Conservation (phyloP, 2,797 vertebrate species). For the Urocyon cinereoargenteus region DNA sequence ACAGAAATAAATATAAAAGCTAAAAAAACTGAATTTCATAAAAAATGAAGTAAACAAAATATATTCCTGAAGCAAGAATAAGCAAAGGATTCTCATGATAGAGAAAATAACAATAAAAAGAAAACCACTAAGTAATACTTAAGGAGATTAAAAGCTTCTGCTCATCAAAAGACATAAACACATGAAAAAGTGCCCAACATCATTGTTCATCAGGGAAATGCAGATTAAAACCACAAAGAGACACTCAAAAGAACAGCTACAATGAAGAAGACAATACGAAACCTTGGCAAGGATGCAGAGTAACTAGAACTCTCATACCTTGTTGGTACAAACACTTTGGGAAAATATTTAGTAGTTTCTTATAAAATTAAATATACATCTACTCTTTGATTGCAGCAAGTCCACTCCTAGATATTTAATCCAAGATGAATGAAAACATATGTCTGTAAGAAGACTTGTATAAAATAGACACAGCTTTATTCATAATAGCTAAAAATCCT, state of each 20-base stretch:
- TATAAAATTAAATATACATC: neutral
- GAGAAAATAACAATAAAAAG: neutral
- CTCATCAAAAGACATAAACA: neutral
- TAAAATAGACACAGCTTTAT: conserved; percentile 12
- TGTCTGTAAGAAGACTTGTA: neutral
- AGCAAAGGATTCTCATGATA: neutral
- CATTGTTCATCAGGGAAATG: conserved; percentile 1
- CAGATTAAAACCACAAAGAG: neutral
- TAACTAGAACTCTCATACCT: neutral
- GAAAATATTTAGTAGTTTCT: neutral
- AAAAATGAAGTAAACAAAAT: neutral
- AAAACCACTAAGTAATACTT: neutral
- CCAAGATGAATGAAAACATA: conserved; percentile 39
- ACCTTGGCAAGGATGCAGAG: neutral
- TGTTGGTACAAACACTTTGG: neutral
- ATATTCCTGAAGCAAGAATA: conserved; percentile 2
- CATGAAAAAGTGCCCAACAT: neutral
- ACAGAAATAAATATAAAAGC: neutral
- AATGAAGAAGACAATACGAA: conserved; percentile 32
- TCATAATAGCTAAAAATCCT: neutral
- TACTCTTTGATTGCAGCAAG: neutral
- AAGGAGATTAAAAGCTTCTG: conserved; percentile 21
- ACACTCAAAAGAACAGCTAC: conserved; percentile 5
- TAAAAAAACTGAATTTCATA: neutral
- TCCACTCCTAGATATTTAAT: neutral